phyloP scores from a whole-genome alignment of 1,140 invertebrate species.

The Atopsyche davidsoni region DNA sequence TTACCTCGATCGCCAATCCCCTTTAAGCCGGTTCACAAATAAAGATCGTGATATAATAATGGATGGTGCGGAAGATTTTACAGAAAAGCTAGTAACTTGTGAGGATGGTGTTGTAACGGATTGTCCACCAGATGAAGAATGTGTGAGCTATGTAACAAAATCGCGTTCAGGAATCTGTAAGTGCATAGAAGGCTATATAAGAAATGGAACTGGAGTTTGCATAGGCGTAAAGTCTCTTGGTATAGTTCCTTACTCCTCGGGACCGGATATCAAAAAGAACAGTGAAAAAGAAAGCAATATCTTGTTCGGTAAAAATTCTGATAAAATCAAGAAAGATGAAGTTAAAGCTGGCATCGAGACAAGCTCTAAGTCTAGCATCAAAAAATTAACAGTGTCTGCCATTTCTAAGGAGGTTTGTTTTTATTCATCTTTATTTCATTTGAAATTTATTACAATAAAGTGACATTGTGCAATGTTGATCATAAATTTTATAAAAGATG shows the following conservation, averaged over 20 bases:
- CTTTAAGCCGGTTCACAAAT: slow-evolving; percentile 29
- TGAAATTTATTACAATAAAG: slow-evolving; percentile 4
- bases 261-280: slow-evolving; percentile 10
- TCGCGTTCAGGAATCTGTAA: slow-evolving; percentile 59
- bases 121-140: slow-evolving; percentile 61
- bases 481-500: slow-evolving; percentile 6
- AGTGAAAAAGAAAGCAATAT: slow-evolving; percentile 18
- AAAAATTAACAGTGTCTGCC: slow-evolving; percentile 71
- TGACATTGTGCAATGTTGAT: not conserved
- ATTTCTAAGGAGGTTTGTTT: slow-evolving; percentile 62
- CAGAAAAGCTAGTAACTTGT: slow-evolving; percentile 42
- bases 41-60: slow-evolving; percentile 41
- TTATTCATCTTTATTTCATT: slow-evolving; percentile 8
- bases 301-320: slow-evolving; percentile 9
- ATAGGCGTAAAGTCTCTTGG: slow-evolving; percentile 11
- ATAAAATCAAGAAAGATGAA: slow-evolving; percentile 27
- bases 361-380: slow-evolving; percentile 45
- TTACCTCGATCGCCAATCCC: slow-evolving; percentile 19
- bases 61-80: slow-evolving; percentile 43
- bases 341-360: slow-evolving; percentile 40
- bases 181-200: slow-evolving; percentile 55
- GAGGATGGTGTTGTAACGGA: slow-evolving; percentile 44
- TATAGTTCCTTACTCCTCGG: slow-evolving; percentile 39
- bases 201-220: slow-evolving; percentile 48
- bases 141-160: slow-evolving; percentile 51